phyloP scores from a whole-genome alignment of 2,797 vertebrate species.

The Sebastes oblongus region DNA sequence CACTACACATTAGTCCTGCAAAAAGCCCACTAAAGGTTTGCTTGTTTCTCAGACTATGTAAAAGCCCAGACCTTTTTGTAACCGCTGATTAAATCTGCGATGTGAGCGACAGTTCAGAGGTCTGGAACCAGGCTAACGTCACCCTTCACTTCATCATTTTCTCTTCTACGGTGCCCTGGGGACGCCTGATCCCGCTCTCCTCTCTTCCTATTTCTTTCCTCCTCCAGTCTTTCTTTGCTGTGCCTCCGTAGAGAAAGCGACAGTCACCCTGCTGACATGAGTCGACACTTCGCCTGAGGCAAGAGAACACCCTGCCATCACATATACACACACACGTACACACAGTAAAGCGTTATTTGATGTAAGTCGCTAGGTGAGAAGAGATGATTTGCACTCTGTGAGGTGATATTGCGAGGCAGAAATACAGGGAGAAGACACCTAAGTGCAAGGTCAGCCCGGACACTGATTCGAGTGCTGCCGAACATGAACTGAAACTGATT shows the following conservation, averaged over 20 bases:
- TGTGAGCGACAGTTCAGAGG: neutral
- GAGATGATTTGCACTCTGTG: constrained; percentile 2
- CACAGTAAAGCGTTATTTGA: neutral
- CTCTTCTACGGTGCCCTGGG: neutral
- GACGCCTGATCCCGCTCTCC: neutral
- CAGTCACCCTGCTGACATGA: constrained; percentile 49
- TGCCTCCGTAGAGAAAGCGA: constrained; percentile 15
- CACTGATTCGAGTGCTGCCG: neutral
- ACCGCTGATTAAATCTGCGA: neutral
- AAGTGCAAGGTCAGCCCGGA: constrained; percentile 21
- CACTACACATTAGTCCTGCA: too few species aligned
- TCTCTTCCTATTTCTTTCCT: neutral
- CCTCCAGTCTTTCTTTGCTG: neutral
- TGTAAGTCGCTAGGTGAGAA: constrained; percentile 1
- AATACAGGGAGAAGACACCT: neutral
- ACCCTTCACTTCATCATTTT: constrained; percentile 21
- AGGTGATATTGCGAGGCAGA: neutral
- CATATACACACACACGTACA: neutral
- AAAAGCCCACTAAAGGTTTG: too few species aligned
- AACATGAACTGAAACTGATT: constrained; percentile 18
- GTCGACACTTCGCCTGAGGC: constrained; percentile 50
- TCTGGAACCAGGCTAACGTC: constrained; percentile 2
- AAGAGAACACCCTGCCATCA: neutral
- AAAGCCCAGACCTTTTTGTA: neutral
- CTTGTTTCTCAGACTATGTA: neutral